Base-by-base conservation (phyloP, 2,888 invertebrate genomes). In the Mimumesa dahlbomi region DNA sequence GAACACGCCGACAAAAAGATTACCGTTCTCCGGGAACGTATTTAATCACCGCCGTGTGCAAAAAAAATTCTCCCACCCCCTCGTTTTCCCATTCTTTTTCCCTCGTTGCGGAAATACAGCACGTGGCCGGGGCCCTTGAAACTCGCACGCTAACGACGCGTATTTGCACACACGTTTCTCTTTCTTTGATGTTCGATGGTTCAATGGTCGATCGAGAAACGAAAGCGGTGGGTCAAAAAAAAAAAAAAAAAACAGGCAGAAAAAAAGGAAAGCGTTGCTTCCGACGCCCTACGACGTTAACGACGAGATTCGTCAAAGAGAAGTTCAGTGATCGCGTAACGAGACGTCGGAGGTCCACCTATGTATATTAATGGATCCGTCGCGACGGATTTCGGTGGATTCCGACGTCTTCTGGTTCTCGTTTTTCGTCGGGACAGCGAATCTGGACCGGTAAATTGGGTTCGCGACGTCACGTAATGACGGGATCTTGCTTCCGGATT, bases 291-390 rank as follows among this genome's bases (percentile, higher is more conserved):
- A 73, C 73, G 69, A 57, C 78, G 77, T 83, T 86, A 85, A 86
- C 84, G 85, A 85, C 81, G 76, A 72, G 56, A 72, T 71, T 68
- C 76, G 67, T 84, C 84, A 83, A 85, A 86, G 84, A 68, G 82
- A 77, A 81, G 79, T 82, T 80, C 73, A 58, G 69, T 46, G 58
- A 54, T 50, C 71, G 62, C 69, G 67, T 71, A 71, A 74, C 74
- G 64, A 75, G 65, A 68, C 25, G 53, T 61, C 61, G n/a, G n/a
- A n/a, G n/a, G n/a, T n/a, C n/a, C n/a, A n/a, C n/a, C 61, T 45
- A 77, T 75, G 75, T 71, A 77, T 71, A 66, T 74, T 68, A 77
- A 77, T 74, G 57, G 25, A n/a, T n/a, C n/a, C n/a, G n/a, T n/a
- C n/a, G n/a, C n/a, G n/a, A n/a, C n/a, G n/a, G n/a, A n/a, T n/a